A percentile compares a stretch with the other conserved stretches of the same genome.
These are phyloP conservation scores for Chloropsis cyanopogon DNA, from an alignment of 2,113 vertebrate species.

Conservation along the genomic window DNA sequence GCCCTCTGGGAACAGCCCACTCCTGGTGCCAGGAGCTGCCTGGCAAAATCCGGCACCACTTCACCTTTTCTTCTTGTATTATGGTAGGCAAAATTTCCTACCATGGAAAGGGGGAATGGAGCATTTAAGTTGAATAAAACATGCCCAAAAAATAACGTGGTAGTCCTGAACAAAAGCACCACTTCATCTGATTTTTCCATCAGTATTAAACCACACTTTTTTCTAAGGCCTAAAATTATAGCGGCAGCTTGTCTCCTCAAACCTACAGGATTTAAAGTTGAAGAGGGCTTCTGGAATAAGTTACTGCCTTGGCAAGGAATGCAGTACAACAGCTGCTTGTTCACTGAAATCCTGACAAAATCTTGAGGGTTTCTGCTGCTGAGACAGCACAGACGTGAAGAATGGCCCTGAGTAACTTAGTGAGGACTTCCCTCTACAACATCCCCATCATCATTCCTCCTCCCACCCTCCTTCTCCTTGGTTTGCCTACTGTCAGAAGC, in stretches of 20 bases:
- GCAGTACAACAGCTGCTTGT: background rate
- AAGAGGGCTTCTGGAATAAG: background rate
- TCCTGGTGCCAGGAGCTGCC: too few relatives aligned
- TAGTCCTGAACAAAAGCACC: background rate
- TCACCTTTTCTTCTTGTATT: background rate
- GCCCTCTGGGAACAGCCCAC: too few relatives aligned
- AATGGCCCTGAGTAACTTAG: background rate
- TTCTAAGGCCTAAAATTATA: background rate
- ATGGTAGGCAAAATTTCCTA: background rate
- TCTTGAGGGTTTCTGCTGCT: background rate
- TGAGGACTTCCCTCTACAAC: background rate
- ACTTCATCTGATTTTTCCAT: background rate
- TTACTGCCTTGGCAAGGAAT: background rate
- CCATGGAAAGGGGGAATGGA: background rate
- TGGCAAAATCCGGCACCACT: too few relatives aligned
- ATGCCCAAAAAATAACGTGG: background rate
- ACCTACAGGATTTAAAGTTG: background rate
- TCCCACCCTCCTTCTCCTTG: background rate
- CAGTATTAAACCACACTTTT: background rate
- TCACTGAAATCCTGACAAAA: background rate
- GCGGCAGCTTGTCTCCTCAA: background rate
- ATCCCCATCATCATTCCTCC: background rate
- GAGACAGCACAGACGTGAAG: background rate
- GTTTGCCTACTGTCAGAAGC: background rate
- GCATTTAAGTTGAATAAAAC: background rate